Percentiles rank a stretch among this genome's conserved stretches.
These are phyloP conservation scores for Bungarus multicinctus DNA, from an alignment of 2,113 vertebrate genomes.

Conservation along the genomic window DNA sequence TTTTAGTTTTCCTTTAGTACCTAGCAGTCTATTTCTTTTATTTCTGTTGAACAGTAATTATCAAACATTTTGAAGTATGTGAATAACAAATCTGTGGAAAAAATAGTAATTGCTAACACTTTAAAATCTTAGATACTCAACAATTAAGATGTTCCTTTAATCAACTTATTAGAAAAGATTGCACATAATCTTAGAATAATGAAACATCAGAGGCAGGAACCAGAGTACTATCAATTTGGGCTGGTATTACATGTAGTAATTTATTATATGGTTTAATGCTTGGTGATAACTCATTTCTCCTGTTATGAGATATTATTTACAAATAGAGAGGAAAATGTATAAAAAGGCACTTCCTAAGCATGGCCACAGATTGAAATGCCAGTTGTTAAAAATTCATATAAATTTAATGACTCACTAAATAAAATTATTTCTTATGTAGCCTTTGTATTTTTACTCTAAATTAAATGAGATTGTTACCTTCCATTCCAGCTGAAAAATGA, in stretches of 20 bases:
- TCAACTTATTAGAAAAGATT: background rate
- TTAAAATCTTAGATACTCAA: background rate
- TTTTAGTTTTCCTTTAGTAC: background rate
- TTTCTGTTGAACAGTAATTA: background rate
- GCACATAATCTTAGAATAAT: background rate
- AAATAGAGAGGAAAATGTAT: background rate
- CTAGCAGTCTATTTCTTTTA: background rate
- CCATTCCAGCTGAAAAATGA: conserved; percentile 68
- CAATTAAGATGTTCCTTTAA: background rate
- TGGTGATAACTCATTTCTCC: background rate
- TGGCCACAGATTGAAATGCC: conserved; percentile 17
- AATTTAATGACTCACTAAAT: background rate
- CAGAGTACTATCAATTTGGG: background rate
- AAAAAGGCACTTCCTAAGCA: conserved; percentile 12
- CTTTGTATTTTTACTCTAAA: conserved; percentile 34
- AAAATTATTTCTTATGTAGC: background rate
- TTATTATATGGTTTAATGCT: background rate
- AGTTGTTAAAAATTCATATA: background rate
- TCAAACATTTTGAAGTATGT: background rate
- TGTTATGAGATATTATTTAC: background rate
- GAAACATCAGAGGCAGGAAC: background rate
- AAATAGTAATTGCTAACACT: background rate
- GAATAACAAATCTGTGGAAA: background rate
- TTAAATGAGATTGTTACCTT: conserved; percentile 45
- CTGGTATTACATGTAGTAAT: background rate